Base-by-base conservation (phyloP, 2,888 invertebrate genomes). In the Incurvaria masculella region DNA sequence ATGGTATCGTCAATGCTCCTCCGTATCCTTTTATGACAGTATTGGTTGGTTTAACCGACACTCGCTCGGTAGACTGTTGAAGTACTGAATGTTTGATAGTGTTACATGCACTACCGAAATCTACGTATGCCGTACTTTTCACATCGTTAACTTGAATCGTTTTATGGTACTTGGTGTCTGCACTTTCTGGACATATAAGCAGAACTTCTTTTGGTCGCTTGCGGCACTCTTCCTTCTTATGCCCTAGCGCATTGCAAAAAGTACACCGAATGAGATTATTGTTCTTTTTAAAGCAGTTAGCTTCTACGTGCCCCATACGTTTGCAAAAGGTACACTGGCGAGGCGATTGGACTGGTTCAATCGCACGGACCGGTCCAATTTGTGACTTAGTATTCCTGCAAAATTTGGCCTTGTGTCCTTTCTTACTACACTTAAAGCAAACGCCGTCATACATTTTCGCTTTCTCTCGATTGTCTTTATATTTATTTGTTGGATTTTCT, bases 21-120 rank as follows among this genome's bases (percentile, higher is more conserved):
- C 51, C 50, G 50, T 51, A 53, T 2, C 50, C 51, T 21, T 47
- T 51, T 18, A 53, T 46, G 1, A 52, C 47, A 16, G 44, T 40
- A 16, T n/a, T 11, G 10, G 45, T 46, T n/a, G n/a, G n/a, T 26
- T n/a, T 40, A 8, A 4, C 11, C 11, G 23, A 21, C 8, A 17
- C n/a, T 6, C 27, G 4, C 16, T 50, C 26, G 4, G 43, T 21
- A 16, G 21, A 11, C 21, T 42, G 33, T 4, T 52, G 21, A 42
- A 21, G 44, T 21, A 46, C 48, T 16, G 38, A 49, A 20, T 42
- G 16, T 21, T 16, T 50, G 45, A 50, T 52, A 19, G 49, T 40
- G 17, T 40, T 40, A 16, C 40, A 40, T 40, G 49, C 47, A 27
- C 52, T 52, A 5, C 52, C 52, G 46, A 52, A 52, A 39, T 52